Evolutionary conservation across 1,140 invertebrate genomes (phyloP), one percentile per base, ranked within the genome.

Genomic region (Vollenhovia emeryi): DNA sequence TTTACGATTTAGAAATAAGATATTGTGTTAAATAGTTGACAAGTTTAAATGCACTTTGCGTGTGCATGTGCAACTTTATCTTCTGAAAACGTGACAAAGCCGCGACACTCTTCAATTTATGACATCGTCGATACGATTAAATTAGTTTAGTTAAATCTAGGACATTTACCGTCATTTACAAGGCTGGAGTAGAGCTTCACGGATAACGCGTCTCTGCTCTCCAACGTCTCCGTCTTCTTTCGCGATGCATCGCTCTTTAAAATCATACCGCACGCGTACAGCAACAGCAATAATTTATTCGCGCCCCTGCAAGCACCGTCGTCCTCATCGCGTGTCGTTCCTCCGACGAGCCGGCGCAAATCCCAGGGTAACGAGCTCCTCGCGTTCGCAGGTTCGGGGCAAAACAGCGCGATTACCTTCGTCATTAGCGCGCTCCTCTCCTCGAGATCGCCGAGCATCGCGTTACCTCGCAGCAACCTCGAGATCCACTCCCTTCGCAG

Each of bases 131-230:
- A 64, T 64, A 21, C 27, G 6, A 55, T 48, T 21, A 64, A 64
- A 3, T 57, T 62, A 62, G 59, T 8, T 85, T 69, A 40, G 5
- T 55, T 50, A 33, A 9, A 55, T 55, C 0, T 40, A 27, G 33
- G 24, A 62, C 60, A 86, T 64, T 91, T 86, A 94, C 93, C 91
- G 74, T 92, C 68, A 76, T 89, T 86, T 55, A 94, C 88, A 50
- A 88, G 87, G 60, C 85, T 78, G 0, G 94, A 95, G 33, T 64
- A 64, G 3, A 21, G 88, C 9, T 84, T 50, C 7, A 94, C 78
- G 11, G 91, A 85, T 6, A 87, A 86, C 0, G 75, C 3, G 13
- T 82, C 57, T 1, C 80, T 33, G 9, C 68, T 55, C 6, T 60
- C 64, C n/a, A 62, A 0, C 48, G 50, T 6, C 59, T 57, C 55